A percentile compares a stretch with the other conserved stretches of the same genome.
Conservation (phyloP, 2,888 invertebrate species). For the Physocephala rufipes region DNA sequence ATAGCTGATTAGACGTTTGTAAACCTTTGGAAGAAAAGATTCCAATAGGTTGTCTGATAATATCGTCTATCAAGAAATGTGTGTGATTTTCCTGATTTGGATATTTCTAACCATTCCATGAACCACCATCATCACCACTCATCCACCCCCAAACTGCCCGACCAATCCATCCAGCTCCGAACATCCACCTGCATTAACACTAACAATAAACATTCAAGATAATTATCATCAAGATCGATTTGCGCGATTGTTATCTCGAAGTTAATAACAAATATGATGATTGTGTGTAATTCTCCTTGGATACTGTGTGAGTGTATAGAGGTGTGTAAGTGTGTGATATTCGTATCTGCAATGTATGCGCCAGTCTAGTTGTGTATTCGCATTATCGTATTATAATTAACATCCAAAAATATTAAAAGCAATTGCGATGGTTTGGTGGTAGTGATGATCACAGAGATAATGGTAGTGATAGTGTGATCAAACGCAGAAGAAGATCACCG, state of each 20-base stretch:
- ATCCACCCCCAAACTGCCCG: neutral
- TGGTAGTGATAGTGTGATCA: neutral
- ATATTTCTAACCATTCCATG: neutral
- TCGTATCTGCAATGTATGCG: constrained; percentile 20
- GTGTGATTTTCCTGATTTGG: no score
- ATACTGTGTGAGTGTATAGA: constrained; percentile 15
- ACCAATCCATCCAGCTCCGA: no score
- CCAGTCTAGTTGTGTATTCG: neutral
- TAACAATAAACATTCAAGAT: constrained; percentile 9
- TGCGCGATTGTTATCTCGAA: neutral
- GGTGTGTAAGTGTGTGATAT: neutral
- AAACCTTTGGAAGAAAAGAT: no score
- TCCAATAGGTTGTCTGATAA: no score
- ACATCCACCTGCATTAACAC: no score
- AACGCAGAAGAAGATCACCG: constrained; percentile 49
- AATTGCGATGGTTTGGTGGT: neutral
- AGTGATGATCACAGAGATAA: neutral
- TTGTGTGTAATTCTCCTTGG: constrained; percentile 1
- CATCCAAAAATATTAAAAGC: no score
- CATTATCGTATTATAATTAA: neutral
- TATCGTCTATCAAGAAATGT: no score
- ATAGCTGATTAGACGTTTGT: no score
- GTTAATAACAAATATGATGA: constrained; percentile 7
- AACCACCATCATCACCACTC: no score
- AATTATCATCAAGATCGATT: constrained; percentile 26